Percentiles rank a stretch among this genome's conserved stretches.
Evolutionary conservation across 2,113 vertebrate species (phyloP).

Genomic region (Erythrocercus mccallii): DNA sequence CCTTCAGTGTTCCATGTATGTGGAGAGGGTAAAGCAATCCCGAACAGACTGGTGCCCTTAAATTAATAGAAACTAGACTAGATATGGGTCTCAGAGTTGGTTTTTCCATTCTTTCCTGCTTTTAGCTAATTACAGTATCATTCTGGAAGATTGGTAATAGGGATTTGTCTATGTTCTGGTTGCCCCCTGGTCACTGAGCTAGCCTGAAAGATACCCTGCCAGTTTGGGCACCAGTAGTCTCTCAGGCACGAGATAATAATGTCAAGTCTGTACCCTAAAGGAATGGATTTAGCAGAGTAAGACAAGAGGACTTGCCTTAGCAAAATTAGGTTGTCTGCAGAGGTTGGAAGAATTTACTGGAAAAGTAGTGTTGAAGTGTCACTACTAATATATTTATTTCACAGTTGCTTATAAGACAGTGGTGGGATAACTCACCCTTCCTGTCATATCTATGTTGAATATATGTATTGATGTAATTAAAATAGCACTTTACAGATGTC

Average conservation of each 20-base stretch:
- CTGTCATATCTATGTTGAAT: not conserved
- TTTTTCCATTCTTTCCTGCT: not conserved
- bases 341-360: not conserved
- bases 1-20: fast-evolving
- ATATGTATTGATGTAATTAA: not conserved
- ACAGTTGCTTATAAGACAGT: not conserved
- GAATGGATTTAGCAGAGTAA: not conserved
- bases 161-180: not conserved
- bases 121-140: not conserved
- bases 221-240: not conserved
- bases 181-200: not conserved
- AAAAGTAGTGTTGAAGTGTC: not conserved
- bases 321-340: not conserved
- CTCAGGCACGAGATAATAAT: not conserved
- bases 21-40: not conserved
- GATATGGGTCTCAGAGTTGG: not conserved
- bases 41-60: not conserved
- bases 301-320: not conserved
- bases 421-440: not conserved
- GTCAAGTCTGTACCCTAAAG: not conserved
- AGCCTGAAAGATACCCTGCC: not conserved
- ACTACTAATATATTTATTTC: not conserved
- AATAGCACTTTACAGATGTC: not conserved
- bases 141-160: not conserved
- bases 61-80: not conserved